phyloP scores from a whole-genome alignment of 2,888 invertebrate species.

The Hemicrepidius hirtus region DNA sequence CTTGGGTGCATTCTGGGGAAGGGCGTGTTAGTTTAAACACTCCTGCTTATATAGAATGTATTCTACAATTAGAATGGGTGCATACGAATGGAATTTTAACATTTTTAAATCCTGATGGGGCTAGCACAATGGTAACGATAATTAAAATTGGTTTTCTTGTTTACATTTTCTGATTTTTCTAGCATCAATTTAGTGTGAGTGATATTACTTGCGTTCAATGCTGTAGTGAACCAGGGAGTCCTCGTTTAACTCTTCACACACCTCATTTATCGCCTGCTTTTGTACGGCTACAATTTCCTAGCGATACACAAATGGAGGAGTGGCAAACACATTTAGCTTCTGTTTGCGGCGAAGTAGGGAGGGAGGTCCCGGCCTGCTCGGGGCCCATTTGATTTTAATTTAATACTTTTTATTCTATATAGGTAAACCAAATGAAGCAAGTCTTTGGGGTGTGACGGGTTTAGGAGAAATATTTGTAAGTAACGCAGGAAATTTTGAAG shows the following conservation, averaged over 20 bases:
- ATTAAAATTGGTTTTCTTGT: background rate
- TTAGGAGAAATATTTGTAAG: slow-evolving; percentile 89
- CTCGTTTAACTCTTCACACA: slow-evolving; percentile 84
- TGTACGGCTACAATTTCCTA: slow-evolving; percentile 85
- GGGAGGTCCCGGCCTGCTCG: too few species aligned
- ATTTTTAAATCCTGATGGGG: slow-evolving; percentile 85
- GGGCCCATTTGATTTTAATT: too few species aligned
- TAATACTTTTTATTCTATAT: slow-evolving; percentile 41
- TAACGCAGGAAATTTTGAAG: slow-evolving; percentile 81
- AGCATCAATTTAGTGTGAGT: slow-evolving; percentile 82
- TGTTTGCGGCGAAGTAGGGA: slow-evolving; percentile 70
- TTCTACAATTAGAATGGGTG: slow-evolving; percentile 89
- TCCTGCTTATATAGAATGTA: slow-evolving; percentile 81
- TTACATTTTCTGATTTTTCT: slow-evolving; percentile 11
- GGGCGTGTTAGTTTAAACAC: slow-evolving; percentile 74
- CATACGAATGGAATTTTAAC: slow-evolving; percentile 80
- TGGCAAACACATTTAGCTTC: slow-evolving; percentile 89
- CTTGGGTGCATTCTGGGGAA: slow-evolving; percentile 90
- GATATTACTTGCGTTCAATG: slow-evolving; percentile 86
- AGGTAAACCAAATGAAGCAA: slow-evolving; percentile 81
- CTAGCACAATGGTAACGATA: slow-evolving; percentile 79
- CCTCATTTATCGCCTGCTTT: slow-evolving; percentile 78
- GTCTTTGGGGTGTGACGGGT: slow-evolving; percentile 86
- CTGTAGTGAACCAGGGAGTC: slow-evolving; percentile 87
- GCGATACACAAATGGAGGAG: slow-evolving; percentile 91